Conservation (phyloP, 2,888 invertebrate genomes). For the Noctuana brunneofusca region DNA sequence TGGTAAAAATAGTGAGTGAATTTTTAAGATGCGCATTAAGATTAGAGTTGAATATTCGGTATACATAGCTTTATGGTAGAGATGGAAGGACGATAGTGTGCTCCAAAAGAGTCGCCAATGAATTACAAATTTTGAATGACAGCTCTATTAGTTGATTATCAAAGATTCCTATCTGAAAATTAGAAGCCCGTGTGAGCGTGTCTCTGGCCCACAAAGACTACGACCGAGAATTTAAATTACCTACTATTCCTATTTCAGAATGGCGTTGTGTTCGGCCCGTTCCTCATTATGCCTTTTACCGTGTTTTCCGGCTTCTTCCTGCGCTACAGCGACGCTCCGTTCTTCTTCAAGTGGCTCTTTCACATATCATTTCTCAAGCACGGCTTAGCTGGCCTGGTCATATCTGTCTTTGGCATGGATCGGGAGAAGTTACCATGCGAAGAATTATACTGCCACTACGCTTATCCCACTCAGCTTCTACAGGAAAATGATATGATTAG, state of each 20-base stretch:
- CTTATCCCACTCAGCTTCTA: constrained; percentile 88
- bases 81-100: too few relatives aligned
- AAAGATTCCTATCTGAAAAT: too few relatives aligned
- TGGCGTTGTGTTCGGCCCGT: constrained; percentile 94
- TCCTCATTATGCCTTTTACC: constrained; percentile 93
- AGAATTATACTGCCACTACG: constrained; percentile 89
- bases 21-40: too few relatives aligned
- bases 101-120: too few relatives aligned
- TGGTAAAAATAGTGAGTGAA: too few relatives aligned
- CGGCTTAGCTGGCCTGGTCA: constrained; percentile 91
- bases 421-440: constrained; percentile 89
- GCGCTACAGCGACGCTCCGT: constrained; percentile 90
- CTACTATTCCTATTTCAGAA: constrained; percentile 82
- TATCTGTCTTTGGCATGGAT: constrained; percentile 92
- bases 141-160: too few relatives aligned
- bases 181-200: too few relatives aligned
- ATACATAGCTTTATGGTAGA: too few relatives aligned
- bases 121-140: too few relatives aligned
- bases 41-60: too few relatives aligned
- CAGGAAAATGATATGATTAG: constrained; percentile 87
- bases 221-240: not conserved
- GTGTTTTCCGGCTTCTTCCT: constrained; percentile 97
- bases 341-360: constrained; percentile 91
- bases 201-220: not conserved
- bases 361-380: constrained; percentile 95